These are phyloP conservation scores for Pyrrhia umbra DNA, from an alignment of 2,888 invertebrate genomes.

Conservation along the genomic window DNA sequence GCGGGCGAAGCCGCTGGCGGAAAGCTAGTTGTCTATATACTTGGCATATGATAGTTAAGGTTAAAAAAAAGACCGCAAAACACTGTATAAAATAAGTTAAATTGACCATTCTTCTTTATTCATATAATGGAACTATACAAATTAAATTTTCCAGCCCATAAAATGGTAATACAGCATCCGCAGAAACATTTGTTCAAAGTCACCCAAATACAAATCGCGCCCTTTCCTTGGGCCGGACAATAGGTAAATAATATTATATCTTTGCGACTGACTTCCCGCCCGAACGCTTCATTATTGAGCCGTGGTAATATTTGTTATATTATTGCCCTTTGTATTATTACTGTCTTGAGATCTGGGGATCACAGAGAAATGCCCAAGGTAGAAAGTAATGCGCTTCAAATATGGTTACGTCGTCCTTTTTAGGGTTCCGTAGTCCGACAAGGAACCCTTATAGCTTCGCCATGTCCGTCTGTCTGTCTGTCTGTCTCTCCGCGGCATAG, in stretches of 20 bases:
- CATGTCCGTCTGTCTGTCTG: too few species aligned
- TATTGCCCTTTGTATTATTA: constrained; percentile 5
- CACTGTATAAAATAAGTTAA: too few species aligned
- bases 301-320: constrained; percentile 29
- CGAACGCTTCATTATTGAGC: constrained; percentile 45
- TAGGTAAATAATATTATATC: constrained; percentile 55
- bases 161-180: constrained; percentile 1
- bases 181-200: constrained; percentile 23
- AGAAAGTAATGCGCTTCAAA: not conserved
- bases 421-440: too few species aligned
- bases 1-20: too few species aligned
- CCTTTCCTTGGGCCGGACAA: constrained; percentile 35
- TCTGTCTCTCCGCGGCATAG: too few species aligned
- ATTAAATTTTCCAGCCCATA: constrained; percentile 36
- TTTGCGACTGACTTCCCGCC: constrained; percentile 40
- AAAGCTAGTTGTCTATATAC: too few species aligned
- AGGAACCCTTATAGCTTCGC: too few species aligned
- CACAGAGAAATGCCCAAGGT: not conserved
- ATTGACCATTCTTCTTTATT: not conserved
- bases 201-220: constrained; percentile 42
- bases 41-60: too few species aligned
- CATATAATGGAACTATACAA: constrained; percentile 11
- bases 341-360: constrained; percentile 10
- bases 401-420: too few species aligned
- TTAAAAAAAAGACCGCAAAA: not conserved